Evolutionary conservation across 1,140 invertebrate species (phyloP).

Genomic region (Drosophila aff.): DNA sequence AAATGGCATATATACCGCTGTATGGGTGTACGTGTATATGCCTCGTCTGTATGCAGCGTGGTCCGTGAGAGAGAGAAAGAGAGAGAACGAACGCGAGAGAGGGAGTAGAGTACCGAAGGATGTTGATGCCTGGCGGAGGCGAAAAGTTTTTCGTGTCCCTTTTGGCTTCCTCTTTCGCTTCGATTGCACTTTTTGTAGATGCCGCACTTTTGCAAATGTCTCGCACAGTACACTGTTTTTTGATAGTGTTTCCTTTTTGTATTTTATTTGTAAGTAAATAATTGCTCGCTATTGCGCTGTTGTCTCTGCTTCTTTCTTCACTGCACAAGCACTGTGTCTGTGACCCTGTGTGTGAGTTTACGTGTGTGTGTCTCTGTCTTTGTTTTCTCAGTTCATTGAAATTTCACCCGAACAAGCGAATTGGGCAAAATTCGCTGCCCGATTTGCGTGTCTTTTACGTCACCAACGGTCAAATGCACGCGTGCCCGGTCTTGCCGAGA

Average conservation of each 20-base stretch:
- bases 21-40: conserved; percentile 48
- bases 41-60: conserved; percentile 65
- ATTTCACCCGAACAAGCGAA: conserved; percentile 79
- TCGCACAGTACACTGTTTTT: conserved; percentile 45
- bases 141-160: conserved; percentile 42
- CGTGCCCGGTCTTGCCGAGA: conserved; percentile 38
- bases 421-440: conserved; percentile 72
- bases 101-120: conserved; percentile 72
- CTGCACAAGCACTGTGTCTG: conserved; percentile 55
- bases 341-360: conserved; percentile 51
- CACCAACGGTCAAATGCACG: conserved; percentile 45
- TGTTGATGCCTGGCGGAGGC: conserved; percentile 63
- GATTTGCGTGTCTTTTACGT: conserved; percentile 70
- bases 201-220: conserved; percentile 44
- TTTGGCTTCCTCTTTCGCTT: conserved; percentile 34
- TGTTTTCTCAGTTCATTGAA: conserved; percentile 84
- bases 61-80: conserved; percentile 64
- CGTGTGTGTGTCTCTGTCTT: conserved; percentile 72
- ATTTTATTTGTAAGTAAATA: conserved; percentile 80
- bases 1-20: conserved; percentile 69
- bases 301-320: conserved; percentile 74
- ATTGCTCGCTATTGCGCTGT: conserved; percentile 83
- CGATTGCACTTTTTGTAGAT: conserved; percentile 23
- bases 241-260: conserved; percentile 61
- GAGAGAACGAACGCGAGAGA: conserved; percentile 36